These are phyloP conservation scores for Muraenolepis orangiensis DNA, from an alignment of 2,797 vertebrate genomes.

Conservation along the genomic window DNA sequence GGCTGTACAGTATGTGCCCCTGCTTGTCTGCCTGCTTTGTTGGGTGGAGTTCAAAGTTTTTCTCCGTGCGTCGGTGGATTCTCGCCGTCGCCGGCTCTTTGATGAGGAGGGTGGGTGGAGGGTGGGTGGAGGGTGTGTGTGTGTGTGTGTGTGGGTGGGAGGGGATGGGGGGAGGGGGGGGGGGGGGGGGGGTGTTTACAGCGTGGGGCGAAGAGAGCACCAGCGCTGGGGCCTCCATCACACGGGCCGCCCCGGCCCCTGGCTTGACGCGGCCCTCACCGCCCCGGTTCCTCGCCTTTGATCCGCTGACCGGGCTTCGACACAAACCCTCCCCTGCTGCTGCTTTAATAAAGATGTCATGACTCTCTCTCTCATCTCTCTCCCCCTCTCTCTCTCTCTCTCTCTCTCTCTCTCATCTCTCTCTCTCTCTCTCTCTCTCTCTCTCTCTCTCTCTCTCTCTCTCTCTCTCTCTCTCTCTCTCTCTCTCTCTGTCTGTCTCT, in stretches of 20 bases:
- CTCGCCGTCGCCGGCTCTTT: slow-evolving; percentile 66
- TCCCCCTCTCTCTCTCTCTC: neutral
- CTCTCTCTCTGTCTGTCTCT: neutral
- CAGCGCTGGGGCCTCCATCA: neutral
- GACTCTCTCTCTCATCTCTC: slow-evolving; percentile 10
- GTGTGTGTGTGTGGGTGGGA: too few species aligned
- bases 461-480: neutral
- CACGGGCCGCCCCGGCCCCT: neutral
- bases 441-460: neutral
- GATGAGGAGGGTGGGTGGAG: too few species aligned
- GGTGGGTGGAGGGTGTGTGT: too few species aligned
- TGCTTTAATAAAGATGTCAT: slow-evolving; percentile 28
- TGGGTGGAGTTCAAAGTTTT: slow-evolving; percentile 58
- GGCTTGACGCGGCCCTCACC: slow-evolving; percentile 48
- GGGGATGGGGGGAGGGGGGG: too few species aligned
- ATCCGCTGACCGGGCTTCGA: slow-evolving; percentile 33
- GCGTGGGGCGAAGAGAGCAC: slow-evolving; percentile 57
- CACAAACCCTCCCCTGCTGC: slow-evolving; percentile 23
- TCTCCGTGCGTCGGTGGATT: slow-evolving; percentile 43
- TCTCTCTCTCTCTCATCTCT: neutral
- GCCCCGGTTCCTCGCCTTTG: slow-evolving; percentile 20
- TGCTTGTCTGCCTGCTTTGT: slow-evolving; percentile 13
- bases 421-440: neutral
- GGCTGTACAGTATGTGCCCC: slow-evolving; percentile 2
- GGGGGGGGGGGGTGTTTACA: slow-evolving; percentile 67